phyloP scores from a whole-genome alignment of 2,113 vertebrate genomes.

The Canis aureus region DNA sequence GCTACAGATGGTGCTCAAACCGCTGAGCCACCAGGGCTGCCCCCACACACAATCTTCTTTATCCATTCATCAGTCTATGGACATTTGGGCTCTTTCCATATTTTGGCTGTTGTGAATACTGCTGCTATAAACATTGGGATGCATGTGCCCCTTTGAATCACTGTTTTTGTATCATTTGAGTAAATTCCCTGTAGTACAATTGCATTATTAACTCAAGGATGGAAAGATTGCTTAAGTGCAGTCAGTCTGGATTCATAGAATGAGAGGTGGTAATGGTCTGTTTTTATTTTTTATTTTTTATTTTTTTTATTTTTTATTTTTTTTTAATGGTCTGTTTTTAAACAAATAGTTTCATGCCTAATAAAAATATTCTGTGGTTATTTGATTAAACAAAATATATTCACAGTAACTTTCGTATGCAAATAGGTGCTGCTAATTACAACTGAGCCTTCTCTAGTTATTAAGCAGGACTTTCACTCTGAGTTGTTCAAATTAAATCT shows the following conservation, averaged over 20 bases:
- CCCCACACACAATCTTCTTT: neutral
- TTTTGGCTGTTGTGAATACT: neutral
- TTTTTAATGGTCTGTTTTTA: neutral
- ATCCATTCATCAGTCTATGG: neutral
- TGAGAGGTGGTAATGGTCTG: neutral
- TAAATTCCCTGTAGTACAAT: neutral
- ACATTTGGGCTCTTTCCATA: neutral
- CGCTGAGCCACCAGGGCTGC: too few relatives aligned
- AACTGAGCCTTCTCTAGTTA: neutral
- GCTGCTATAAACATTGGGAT: neutral
- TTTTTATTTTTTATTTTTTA: neutral
- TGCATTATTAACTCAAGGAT: conserved; percentile 28
- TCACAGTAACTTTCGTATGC: conserved; percentile 28
- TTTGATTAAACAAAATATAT: conserved; percentile 13
- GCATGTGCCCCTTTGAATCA: neutral
- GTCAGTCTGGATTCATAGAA: neutral
- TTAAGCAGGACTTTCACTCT: neutral
- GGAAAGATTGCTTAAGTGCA: neutral
- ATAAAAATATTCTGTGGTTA: neutral
- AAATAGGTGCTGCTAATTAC: neutral
- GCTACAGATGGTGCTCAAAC: too few relatives aligned
- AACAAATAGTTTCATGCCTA: neutral
- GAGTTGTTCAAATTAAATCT: conserved; percentile 1
- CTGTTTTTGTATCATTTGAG: neutral
- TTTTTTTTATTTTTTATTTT: too few relatives aligned